Conservation (phyloP, 2,888 invertebrate species). For the Meiosimyza decipiens region DNA sequence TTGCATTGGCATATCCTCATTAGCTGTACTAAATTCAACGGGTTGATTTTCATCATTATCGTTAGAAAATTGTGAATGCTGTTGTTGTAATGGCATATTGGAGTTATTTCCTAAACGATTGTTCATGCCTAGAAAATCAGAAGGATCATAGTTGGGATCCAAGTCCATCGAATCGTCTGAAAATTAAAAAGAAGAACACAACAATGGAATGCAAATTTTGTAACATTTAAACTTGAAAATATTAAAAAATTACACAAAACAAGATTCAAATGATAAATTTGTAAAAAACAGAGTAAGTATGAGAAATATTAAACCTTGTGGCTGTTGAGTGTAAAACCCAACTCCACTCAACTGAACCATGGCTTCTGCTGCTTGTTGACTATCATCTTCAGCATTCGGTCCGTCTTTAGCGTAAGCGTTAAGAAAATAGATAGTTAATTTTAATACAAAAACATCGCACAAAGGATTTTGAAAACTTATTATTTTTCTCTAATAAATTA, state of each 20-base stretch:
- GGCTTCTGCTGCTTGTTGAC: constrained; percentile 80
- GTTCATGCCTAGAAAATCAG: constrained; percentile 79
- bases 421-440: too few species aligned
- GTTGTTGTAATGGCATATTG: constrained; percentile 42
- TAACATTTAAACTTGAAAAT: constrained; percentile 2
- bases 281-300: constrained; percentile 40
- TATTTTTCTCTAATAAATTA: too few species aligned
- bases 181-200: constrained; percentile 46
- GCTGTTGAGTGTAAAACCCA: constrained; percentile 72
- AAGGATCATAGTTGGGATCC: constrained; percentile 87
- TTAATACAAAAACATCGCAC: too few species aligned
- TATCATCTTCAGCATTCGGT: constrained; percentile 71
- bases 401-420: constrained; percentile 40
- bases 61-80: constrained; percentile 50
- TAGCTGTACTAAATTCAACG: constrained; percentile 47
- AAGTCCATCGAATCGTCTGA: constrained; percentile 79
- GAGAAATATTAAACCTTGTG: constrained; percentile 60
- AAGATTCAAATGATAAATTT: background rate
- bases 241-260: background rate
- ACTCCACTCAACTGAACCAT: constrained; percentile 79
- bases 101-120: constrained; percentile 52
- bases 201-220: constrained; percentile 34
- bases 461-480: too few species aligned
- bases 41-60: constrained; percentile 54
- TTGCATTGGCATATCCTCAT: constrained; percentile 42